phyloP scores from a whole-genome alignment of 1,140 invertebrate species.

The Drosophila eugracilis region DNA sequence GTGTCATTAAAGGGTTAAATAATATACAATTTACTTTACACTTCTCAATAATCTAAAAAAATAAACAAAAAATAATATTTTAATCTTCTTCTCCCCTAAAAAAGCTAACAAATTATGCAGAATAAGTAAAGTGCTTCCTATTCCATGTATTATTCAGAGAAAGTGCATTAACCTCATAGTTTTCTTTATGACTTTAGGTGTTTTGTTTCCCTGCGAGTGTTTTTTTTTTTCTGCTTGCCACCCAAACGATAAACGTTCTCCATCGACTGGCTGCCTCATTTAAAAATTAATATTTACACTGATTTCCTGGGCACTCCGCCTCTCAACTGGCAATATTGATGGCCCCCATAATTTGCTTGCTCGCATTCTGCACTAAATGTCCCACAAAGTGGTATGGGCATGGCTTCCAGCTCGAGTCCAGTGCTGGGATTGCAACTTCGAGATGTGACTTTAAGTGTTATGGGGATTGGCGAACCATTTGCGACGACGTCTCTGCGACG shows the following conservation, averaged over 20 bases:
- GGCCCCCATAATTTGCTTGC: slow-evolving; percentile 71
- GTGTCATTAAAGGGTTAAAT: neutral
- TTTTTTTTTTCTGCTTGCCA: slow-evolving; percentile 19
- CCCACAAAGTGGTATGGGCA: slow-evolving; percentile 63
- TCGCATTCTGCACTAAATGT: slow-evolving; percentile 76
- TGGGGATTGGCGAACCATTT: slow-evolving; percentile 53
- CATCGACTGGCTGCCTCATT: slow-evolving; percentile 19
- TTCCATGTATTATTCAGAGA: neutral
- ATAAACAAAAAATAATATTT: no score
- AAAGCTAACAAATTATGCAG: no score
- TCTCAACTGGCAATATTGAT: slow-evolving; percentile 39
- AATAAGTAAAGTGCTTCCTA: neutral
- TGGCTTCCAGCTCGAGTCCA: slow-evolving; percentile 37
- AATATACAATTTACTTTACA: neutral
- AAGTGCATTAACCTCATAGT: slow-evolving; percentile 16
- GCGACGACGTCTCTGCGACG: slow-evolving; percentile 39
- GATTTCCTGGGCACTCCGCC: slow-evolving; percentile 39
- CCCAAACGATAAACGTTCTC: slow-evolving; percentile 36
- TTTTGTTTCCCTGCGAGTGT: neutral
- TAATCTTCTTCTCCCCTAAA: no score
- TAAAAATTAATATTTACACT: slow-evolving; percentile 65
- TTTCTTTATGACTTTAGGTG: neutral
- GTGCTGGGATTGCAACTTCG: slow-evolving; percentile 10
- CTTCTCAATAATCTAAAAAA: no score
- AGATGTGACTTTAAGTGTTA: slow-evolving; percentile 73